Evolutionary conservation across 1,140 invertebrate genomes (phyloP).

Genomic region (Eurytemora carolleeae): DNA sequence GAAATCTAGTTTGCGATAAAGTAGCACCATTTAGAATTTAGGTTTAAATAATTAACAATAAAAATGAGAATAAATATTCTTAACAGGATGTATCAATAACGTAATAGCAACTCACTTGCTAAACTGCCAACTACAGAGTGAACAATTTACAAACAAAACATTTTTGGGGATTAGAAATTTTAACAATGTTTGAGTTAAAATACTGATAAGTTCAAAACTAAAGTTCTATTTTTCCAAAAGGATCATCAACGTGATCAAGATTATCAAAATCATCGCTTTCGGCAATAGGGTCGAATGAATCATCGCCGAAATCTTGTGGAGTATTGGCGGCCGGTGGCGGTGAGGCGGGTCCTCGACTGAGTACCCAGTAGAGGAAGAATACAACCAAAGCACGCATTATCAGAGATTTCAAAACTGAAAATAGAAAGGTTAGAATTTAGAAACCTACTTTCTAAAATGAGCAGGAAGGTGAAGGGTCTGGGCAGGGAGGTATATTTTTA

Average conservation of each 20-base stretch:
- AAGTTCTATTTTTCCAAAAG: background rate
- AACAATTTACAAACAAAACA: background rate
- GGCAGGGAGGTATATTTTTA: background rate
- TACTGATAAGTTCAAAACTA: too few species aligned
- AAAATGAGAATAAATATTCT: too few species aligned
- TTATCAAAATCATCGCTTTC: background rate
- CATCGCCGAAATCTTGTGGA: background rate
- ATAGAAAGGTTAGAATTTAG: conserved; percentile 7
- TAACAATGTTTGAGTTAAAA: conserved; percentile 7
- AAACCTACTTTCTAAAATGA: background rate
- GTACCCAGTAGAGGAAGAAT: background rate
- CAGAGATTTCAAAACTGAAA: background rate
- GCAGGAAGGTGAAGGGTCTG: too few species aligned
- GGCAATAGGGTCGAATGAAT: background rate
- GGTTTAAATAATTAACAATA: too few species aligned
- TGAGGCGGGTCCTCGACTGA: background rate
- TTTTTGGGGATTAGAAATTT: background rate
- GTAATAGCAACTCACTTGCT: too few species aligned
- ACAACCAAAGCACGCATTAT: background rate
- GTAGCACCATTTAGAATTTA: too few species aligned
- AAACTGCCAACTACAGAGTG: too few species aligned
- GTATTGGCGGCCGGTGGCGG: background rate
- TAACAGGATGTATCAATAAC: too few species aligned
- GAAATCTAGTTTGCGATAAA: too few species aligned
- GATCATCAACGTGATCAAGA: background rate